Evolutionary conservation across 2,797 vertebrate species (phyloP).

Genomic region (Furcifer pardalis): DNA sequence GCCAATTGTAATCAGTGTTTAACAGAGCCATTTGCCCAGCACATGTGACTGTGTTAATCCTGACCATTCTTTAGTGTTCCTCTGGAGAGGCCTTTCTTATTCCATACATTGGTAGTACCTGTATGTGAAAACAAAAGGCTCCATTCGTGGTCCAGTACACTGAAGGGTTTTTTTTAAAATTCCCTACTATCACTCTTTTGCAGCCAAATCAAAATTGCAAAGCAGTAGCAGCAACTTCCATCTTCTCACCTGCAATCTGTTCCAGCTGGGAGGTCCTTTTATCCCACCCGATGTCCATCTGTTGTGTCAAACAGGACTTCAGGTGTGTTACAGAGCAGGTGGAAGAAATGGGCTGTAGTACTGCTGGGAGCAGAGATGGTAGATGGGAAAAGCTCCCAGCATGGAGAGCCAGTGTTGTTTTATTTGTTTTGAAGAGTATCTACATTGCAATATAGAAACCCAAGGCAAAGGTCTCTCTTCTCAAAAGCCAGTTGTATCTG

Average conservation of each 20-base stretch:
- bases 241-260: not conserved
- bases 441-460: not conserved
- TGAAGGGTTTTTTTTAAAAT: not conserved
- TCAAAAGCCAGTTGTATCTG: too few relatives aligned
- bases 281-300: not conserved
- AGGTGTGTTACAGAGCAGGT: not conserved
- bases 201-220: not conserved
- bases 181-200: not conserved
- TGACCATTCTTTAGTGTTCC: not conserved
- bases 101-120: not conserved
- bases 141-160: not conserved
- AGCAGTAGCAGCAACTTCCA: not conserved
- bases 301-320: not conserved
- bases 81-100: not conserved
- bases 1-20: not conserved
- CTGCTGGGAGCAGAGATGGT: not conserved
- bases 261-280: not conserved
- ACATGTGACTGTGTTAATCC: not conserved
- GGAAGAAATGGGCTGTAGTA: not conserved
- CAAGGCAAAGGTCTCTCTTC: too few relatives aligned
- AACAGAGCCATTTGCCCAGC: fast-evolving
- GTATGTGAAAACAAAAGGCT: not conserved
- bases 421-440: not conserved
- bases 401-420: not conserved
- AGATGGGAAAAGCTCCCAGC: not conserved